Conservation (phyloP, 2,797 vertebrate genomes). For the Epinephelus malabaricus region DNA sequence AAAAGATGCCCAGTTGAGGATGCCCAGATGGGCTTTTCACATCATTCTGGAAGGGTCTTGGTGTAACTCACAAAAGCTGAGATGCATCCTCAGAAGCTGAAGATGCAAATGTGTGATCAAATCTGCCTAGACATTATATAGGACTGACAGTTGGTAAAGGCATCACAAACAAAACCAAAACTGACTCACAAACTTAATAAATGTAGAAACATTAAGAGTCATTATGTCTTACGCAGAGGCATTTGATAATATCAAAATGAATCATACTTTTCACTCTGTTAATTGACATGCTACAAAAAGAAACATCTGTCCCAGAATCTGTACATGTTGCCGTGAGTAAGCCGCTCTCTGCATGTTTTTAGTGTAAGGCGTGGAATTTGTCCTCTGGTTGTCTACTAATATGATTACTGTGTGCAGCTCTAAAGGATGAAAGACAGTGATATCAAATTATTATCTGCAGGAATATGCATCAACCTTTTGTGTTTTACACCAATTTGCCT, state of each 20-base stretch:
- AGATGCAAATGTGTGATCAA: constrained; percentile 11
- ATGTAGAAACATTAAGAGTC: constrained; percentile 54
- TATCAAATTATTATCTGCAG: constrained; percentile 50
- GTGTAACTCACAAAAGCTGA: constrained; percentile 19
- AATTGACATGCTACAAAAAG: constrained; percentile 70
- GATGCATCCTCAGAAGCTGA: not conserved
- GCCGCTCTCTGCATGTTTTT: constrained; percentile 46
- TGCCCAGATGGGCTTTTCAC: constrained; percentile 42
- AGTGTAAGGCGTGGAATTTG: constrained; percentile 74
- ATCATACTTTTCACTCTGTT: constrained; percentile 45
- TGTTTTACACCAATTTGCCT: constrained; percentile 59
- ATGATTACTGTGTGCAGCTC: constrained; percentile 78
- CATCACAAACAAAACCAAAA: constrained; percentile 9
- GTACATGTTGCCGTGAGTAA: not conserved
- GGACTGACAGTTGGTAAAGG: constrained; percentile 11
- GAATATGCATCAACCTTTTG: constrained; percentile 43
- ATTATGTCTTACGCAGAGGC: too few species aligned
- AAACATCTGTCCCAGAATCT: constrained; percentile 52
- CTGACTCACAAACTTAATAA: not conserved
- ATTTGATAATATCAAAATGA: not conserved
- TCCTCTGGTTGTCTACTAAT: constrained; percentile 81
- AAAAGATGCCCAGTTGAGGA: constrained; percentile 26
- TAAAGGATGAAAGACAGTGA: constrained; percentile 68
- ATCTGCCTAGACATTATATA: constrained; percentile 13
- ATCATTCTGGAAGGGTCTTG: constrained; percentile 24